These are phyloP conservation scores for Odocoileus virginianus DNA, from an alignment of 2,113 vertebrate species.

Conservation along the genomic window DNA sequence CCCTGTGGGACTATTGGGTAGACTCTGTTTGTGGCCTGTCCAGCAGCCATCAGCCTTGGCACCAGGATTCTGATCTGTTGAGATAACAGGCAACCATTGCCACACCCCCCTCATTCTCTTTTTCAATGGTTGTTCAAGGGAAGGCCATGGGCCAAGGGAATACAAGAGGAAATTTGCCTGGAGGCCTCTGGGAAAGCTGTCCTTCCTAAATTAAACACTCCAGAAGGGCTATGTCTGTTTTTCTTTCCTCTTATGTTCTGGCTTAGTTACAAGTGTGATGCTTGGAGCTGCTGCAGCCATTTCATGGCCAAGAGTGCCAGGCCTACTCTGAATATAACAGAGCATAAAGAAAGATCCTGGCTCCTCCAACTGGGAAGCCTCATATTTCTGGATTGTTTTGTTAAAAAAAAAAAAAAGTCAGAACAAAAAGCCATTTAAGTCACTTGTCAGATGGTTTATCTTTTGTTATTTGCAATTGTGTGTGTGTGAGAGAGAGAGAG, in stretches of 20 bases:
- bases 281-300: background rate
- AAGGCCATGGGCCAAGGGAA: background rate
- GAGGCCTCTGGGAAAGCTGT: background rate
- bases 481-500: background rate
- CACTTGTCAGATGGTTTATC: background rate
- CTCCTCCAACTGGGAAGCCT: background rate
- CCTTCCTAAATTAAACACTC: background rate
- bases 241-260: background rate
- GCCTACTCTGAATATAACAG: background rate
- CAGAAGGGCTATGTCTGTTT: background rate
- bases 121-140: background rate
- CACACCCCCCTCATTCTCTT: background rate
- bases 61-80: background rate
- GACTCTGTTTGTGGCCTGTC: rapidly evolving
- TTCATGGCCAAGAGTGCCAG: background rate
- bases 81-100: background rate
- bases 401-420: background rate
- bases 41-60: background rate
- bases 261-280: background rate
- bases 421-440: background rate
- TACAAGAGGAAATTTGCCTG: background rate
- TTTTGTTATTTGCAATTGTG: background rate
- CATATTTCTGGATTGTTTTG: background rate
- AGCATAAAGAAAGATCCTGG: background rate
- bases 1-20: background rate